Evolutionary conservation across 2,113 vertebrate species (phyloP).

Genomic region (Ovis canadensis): DNA sequence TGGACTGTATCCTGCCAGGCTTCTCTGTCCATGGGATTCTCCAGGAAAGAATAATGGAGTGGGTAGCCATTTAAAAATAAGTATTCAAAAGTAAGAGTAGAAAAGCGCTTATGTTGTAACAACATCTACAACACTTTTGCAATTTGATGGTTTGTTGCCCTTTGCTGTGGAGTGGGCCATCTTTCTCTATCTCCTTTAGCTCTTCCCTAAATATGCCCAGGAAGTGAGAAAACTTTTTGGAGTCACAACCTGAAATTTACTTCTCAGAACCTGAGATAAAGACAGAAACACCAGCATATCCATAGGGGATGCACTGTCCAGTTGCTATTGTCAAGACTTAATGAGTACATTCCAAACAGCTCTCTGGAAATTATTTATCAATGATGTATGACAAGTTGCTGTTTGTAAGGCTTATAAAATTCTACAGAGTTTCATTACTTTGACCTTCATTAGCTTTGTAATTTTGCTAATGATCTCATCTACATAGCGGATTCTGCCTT

Average conservation of each 20-base stretch:
- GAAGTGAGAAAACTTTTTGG: not conserved
- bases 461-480: slow-evolving; percentile 79
- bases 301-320: not conserved
- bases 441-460: slow-evolving; percentile 77
- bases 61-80: not conserved
- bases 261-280: fast-evolving
- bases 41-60: not conserved
- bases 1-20: not conserved
- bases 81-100: not conserved
- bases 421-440: slow-evolving; percentile 78
- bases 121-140: not conserved
- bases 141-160: not conserved
- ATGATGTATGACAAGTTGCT: slow-evolving; percentile 77
- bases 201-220: not conserved
- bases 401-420: slow-evolving; percentile 75
- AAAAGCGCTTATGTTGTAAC: not conserved
- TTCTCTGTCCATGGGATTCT: not conserved
- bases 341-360: slow-evolving; percentile 63
- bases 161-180: not conserved
- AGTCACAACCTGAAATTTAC: not conserved
- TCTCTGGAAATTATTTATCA: slow-evolving; percentile 75
- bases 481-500: slow-evolving; percentile 68
- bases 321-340: slow-evolving; percentile 60
- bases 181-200: not conserved
- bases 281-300: not conserved